Percentiles rank a stretch among this genome's conserved stretches.
These are phyloP conservation scores for Oncorhynchus masou DNA, from an alignment of 2,113 vertebrate species.

Conservation along the genomic window DNA sequence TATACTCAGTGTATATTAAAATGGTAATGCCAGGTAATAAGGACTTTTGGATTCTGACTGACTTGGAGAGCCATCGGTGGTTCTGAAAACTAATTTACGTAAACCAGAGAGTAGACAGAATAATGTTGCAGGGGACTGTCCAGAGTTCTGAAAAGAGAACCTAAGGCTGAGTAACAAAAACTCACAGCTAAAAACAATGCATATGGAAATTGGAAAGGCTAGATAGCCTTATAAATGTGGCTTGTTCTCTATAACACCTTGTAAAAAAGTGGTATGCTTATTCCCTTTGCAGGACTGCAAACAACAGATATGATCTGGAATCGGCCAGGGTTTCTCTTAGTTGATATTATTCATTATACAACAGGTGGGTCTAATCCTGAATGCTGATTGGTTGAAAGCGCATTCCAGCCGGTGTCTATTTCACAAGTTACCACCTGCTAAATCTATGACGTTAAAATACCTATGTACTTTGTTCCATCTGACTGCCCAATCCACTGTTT, in stretches of 20 bases:
- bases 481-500: no score
- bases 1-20: background rate
- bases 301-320: background rate
- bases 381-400: no score
- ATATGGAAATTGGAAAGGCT: background rate
- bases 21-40: background rate
- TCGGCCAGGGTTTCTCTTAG: background rate
- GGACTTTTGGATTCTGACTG: no score
- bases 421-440: no score
- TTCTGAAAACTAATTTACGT: background rate
- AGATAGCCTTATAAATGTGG: background rate
- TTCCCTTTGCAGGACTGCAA: background rate
- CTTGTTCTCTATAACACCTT: background rate
- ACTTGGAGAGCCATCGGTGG: background rate
- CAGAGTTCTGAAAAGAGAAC: background rate
- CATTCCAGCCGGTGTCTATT: no score
- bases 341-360: background rate
- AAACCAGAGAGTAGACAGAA: background rate
- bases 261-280: background rate
- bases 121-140: background rate
- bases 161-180: background rate
- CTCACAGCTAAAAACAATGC: background rate
- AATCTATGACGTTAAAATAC: no score
- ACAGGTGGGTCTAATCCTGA: no score
- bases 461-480: no score